A percentile compares a stretch with the other conserved stretches of the same genome.
These are phyloP conservation scores for Sebastes minor DNA, from an alignment of 2,797 vertebrate species.

Conservation along the genomic window DNA sequence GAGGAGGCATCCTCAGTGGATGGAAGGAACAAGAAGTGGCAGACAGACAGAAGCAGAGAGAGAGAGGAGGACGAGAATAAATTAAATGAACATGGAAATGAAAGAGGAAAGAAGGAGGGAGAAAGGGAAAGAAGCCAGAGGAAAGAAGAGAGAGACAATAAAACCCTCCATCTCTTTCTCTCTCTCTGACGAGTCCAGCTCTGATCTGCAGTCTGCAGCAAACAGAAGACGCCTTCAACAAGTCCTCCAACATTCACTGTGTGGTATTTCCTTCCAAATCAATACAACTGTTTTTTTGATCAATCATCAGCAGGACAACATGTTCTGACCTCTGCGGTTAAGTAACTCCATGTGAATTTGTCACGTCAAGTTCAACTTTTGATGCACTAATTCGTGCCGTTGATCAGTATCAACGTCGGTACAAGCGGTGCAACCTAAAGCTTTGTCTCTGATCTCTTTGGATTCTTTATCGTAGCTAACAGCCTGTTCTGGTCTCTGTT, in stretches of 20 bases:
- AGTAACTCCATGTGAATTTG: too few species aligned
- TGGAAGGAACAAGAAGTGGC: constrained; percentile 31
- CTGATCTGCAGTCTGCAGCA: too few species aligned
- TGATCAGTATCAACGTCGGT: neutral
- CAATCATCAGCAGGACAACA: too few species aligned
- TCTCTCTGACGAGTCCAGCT: too few species aligned
- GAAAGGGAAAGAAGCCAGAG: neutral
- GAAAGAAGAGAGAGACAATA: neutral
- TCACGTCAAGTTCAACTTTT: neutral
- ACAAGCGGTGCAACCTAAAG: neutral
- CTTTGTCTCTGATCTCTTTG: neutral
- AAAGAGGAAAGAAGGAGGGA: neutral
- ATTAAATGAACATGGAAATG: constrained; percentile 33
- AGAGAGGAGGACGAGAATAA: constrained; percentile 13
- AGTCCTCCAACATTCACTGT: too few species aligned
- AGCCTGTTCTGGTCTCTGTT: neutral
- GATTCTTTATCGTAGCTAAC: neutral
- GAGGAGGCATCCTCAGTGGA: constrained; percentile 20
- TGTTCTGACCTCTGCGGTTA: too few species aligned
- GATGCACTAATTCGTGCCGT: neutral
- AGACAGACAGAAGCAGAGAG: constrained; percentile 18
- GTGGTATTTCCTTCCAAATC: too few species aligned
- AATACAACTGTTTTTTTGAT: too few species aligned
- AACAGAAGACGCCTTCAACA: too few species aligned
- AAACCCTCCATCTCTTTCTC: too few species aligned